Percentiles rank a stretch among this genome's conserved stretches.
Conservation (phyloP, 2,113 vertebrate species). For the Takifugu bimaculatus region DNA sequence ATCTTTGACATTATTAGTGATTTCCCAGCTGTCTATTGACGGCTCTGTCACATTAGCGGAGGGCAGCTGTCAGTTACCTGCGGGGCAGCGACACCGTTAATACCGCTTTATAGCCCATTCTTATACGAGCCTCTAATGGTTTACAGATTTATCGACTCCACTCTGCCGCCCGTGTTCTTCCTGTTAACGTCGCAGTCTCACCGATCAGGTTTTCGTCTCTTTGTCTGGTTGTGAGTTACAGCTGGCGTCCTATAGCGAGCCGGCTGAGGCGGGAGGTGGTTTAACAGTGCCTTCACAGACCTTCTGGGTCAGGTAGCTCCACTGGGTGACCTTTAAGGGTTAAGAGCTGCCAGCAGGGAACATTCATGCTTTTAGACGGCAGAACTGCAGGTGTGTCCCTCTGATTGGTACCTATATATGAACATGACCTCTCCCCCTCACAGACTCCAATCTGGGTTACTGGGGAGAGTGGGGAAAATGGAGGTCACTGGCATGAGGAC, state of each 20-base stretch:
- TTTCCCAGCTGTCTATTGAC: slow-evolving; percentile 13
- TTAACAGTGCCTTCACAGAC: background rate
- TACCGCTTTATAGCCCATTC: background rate
- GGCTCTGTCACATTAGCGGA: slow-evolving; percentile 32
- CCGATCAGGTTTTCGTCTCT: background rate
- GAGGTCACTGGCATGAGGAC: too few relatives aligned
- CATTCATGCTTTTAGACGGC: background rate
- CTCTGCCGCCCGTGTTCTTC: background rate
- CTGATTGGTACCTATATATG: too few relatives aligned
- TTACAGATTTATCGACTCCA: slow-evolving; percentile 25
- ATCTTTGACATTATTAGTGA: slow-evolving; percentile 18
- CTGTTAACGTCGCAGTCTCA: background rate
- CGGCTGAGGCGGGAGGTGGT: slow-evolving; percentile 3
- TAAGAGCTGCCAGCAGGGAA: background rate
- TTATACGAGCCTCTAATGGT: background rate
- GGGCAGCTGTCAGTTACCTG: slow-evolving; percentile 41
- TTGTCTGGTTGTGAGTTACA: background rate
- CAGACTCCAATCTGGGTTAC: too few relatives aligned
- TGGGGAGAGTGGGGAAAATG: too few relatives aligned
- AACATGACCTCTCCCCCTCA: too few relatives aligned
- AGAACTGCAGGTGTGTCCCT: too few relatives aligned
- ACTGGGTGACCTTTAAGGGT: slow-evolving; percentile 7
- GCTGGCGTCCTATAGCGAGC: background rate
- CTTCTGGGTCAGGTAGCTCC: slow-evolving; percentile 3
- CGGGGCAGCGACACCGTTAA: background rate